phyloP scores from a whole-genome alignment of 2,797 vertebrate genomes.

The Syncerus caffer region DNA sequence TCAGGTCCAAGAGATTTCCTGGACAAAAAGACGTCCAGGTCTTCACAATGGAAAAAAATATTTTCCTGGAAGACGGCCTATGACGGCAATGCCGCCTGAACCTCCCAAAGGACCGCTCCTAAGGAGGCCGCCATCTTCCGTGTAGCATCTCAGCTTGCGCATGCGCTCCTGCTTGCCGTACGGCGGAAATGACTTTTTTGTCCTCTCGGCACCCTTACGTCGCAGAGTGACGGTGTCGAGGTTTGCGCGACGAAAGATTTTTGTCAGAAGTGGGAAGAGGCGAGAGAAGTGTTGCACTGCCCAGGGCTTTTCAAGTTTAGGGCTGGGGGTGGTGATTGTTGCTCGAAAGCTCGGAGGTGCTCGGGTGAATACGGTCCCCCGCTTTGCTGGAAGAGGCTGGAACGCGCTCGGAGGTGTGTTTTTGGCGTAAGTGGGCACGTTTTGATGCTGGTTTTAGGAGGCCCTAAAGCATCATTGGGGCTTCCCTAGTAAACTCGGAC shows the following conservation, averaged over 20 bases:
- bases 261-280: not conserved
- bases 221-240: fast-evolving
- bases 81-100: not conserved
- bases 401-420: not conserved
- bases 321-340: not conserved
- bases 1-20: not conserved
- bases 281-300: fast-evolving
- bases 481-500: not conserved
- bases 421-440: not conserved
- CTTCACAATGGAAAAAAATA: not conserved
- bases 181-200: fast-evolving
- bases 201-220: conserved; percentile 53
- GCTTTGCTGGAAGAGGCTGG: not conserved
- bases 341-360: not conserved
- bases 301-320: fast-evolving
- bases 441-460: not conserved
- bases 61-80: not conserved
- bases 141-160: not conserved
- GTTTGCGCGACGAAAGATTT: not conserved
- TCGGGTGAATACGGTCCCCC: not conserved
- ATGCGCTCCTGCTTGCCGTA: not conserved
- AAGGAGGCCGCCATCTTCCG: not conserved
- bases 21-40: not conserved
- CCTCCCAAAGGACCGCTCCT: fast-evolving
- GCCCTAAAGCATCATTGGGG: not conserved